Conservation (phyloP, 2,113 vertebrate genomes). For the Conger conger region DNA sequence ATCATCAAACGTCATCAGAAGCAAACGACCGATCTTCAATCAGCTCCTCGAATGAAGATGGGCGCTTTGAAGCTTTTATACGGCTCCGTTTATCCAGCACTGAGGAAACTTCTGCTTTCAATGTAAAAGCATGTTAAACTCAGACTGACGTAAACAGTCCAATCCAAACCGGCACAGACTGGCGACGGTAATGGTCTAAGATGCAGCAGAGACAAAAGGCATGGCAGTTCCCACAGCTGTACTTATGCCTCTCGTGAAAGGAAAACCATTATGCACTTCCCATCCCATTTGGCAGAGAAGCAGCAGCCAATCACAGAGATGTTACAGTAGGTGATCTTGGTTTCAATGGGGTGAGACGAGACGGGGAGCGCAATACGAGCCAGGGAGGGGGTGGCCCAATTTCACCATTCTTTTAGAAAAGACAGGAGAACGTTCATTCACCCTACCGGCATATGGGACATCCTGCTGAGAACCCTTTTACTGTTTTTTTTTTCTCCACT, state of each 20-base stretch:
- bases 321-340: constrained; percentile 28
- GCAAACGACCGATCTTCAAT: background rate
- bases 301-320: constrained; percentile 39
- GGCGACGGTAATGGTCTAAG: background rate
- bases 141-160: background rate
- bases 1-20: constrained; percentile 20
- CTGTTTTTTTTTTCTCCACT: background rate
- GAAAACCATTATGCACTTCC: constrained; percentile 20
- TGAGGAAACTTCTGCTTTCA: background rate
- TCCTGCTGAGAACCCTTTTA: background rate
- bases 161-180: background rate
- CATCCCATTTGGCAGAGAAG: constrained; percentile 38
- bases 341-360: constrained; percentile 45
- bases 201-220: background rate
- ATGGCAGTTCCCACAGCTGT: background rate
- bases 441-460: constrained; percentile 26
- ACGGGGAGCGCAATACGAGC: constrained; percentile 22
- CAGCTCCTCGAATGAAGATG: background rate
- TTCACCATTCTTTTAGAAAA: constrained; percentile 40
- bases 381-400: constrained; percentile 40
- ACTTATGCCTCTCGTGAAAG: constrained; percentile 21
- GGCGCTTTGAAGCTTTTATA: background rate
- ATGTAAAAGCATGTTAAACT: constrained; percentile 35
- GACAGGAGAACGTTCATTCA: background rate
- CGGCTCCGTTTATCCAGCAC: background rate